These are phyloP conservation scores for Narcine bancroftii DNA, from an alignment of 2,113 vertebrate genomes.

Conservation along the genomic window DNA sequence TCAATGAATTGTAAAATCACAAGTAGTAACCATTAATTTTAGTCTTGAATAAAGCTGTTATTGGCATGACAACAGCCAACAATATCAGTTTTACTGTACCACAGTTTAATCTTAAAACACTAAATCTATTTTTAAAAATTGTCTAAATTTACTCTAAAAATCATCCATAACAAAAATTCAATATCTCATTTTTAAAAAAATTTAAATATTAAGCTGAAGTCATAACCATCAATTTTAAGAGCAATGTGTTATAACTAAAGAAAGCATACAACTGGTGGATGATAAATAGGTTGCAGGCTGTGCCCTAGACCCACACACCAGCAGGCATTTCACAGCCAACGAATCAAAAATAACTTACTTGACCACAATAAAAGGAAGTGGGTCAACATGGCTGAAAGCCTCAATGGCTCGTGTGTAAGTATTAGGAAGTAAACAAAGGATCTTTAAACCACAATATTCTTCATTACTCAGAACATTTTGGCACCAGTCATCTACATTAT, in stretches of 20 bases:
- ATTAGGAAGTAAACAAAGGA: not conserved
- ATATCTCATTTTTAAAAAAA: not conserved
- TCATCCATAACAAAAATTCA: not conserved
- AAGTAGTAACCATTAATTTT: not conserved
- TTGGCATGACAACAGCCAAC: not conserved
- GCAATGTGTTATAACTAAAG: not conserved
- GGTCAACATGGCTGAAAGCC: not conserved
- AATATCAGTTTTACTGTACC: not conserved
- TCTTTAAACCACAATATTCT: not conserved
- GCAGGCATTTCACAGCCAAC: not conserved
- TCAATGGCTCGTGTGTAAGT: not conserved
- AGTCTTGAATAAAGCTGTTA: not conserved
- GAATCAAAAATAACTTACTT: not conserved
- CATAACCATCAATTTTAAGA: not conserved
- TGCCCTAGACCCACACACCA: not conserved
- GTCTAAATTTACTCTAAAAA: not conserved
- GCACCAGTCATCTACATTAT: not conserved
- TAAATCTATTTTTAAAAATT: not conserved
- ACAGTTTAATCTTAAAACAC: not conserved
- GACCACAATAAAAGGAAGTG: not conserved
- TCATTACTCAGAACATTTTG: not conserved
- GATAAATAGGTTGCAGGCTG: not conserved
- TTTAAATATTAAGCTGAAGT: not conserved
- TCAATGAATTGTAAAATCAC: not conserved
- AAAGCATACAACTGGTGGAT: not conserved